Base-by-base conservation (phyloP, 2,888 invertebrate genomes). In the Ennomos fuscantarius region DNA sequence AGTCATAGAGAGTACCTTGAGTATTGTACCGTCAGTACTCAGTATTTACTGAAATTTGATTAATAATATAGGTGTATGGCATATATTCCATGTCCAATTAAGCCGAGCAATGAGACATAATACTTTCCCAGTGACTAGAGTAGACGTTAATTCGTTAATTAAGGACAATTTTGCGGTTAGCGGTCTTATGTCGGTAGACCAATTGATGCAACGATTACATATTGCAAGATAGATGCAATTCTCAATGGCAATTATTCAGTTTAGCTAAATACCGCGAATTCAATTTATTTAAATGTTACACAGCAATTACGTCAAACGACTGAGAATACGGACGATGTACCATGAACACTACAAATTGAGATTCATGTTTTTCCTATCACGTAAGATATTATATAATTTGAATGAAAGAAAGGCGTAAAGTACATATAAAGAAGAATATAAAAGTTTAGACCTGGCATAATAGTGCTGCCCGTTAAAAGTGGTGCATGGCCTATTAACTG, bases 91-190 rank as follows among this genome's bases (percentile, higher is more conserved):
- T 24, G 24, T 52, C 58, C 55, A 76, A 74, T 74, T 73, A 70
- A 66, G 68, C 56, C 60, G 55, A 64, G 58, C 71, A 70, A 72
- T 69, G 71, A 72, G 59, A 63, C 72, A 76, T 72, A 56, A 69
- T 67, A 78, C 79, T 82, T 84, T 82, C 79, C 74, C 74, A 64
- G 53, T 62, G 63, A 69, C 72, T 74, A 66, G 64, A 70, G 70
- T 72, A 65, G 73, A 68, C 68, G 71, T 78, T 84, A 87, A 89
- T 86, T 85, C 77, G 74, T 76, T 81, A 89, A 91, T 91, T 90
- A 79, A 82, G 89, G 84, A 78, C 89, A 91, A 89, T 90, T 87
- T 84, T 74, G 79, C 81, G 84, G 74, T 78, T 76, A 66, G 68
- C 78, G n/a, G n/a, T 82, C 78, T 73, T 73, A 74, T 78, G 74